Evolutionary conservation across 2,888 invertebrate species (phyloP), one percentile per base, ranked within the genome.

Genomic region (Periphyllus acericola): DNA sequence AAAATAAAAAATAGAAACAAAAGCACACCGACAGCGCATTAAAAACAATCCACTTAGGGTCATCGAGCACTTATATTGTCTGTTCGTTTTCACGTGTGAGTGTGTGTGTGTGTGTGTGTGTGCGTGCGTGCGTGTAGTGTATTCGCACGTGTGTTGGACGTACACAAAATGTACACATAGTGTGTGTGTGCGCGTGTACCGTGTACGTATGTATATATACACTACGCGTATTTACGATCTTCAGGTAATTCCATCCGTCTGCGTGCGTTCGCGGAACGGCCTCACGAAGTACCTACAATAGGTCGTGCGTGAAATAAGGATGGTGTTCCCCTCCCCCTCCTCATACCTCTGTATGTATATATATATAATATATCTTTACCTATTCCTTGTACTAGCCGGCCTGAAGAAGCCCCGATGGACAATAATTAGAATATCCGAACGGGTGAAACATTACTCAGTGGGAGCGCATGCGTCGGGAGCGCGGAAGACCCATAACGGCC

Each of bases 401-500:
- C 19, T 36, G 52, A 79, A 86, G 86, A 86, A 86, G 86, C 86
- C 86, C 86, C 86, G 79, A 6, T 11, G 25, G 11, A 21, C 8
- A 86, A 79, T 68, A 75, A 55, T 29, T 21, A 29, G 25, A 82
- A 71, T 17, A 72, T 82, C 82, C 32, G 71, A 71, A 71, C 81
- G 32, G 74, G 60, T 60, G 74, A 75, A 83, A 83, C 25, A n/a
- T n/a, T 82, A 66, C 74, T 83, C 76, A 14, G 21, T 34, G n/a
- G 21, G 40, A 40, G 60, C 60, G 36, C 36, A 29, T 32, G 78
- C 6, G 14, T 55, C 3, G 3, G 1, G 21, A 5, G 21, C 5
- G 25, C 46, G 52, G 86, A 86, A 86, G 86, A 86, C 86, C 86
- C 72, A 86, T 72, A 86, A 86, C 84, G 78, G 34, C 84, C 55